Evolutionary conservation across 2,797 vertebrate species (phyloP).

Genomic region (Gallinago nigripennis): DNA sequence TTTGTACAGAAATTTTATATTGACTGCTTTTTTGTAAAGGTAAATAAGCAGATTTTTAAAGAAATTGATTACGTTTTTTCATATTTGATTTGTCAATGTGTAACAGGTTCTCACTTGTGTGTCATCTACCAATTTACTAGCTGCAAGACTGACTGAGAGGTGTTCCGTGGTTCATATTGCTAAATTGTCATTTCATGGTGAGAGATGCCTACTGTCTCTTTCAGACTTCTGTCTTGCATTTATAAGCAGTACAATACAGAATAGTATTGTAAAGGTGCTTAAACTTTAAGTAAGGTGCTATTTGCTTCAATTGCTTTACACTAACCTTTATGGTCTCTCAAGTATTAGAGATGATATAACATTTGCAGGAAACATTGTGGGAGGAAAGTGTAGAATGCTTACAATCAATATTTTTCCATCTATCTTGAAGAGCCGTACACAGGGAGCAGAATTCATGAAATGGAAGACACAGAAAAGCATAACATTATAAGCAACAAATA

Average conservation of each 20-base stretch:
- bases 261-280: neutral
- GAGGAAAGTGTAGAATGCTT: neutral
- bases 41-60: neutral
- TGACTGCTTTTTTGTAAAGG: neutral
- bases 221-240: neutral
- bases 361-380: neutral
- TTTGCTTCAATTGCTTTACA: neutral
- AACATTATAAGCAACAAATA: neutral
- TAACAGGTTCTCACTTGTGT: neutral
- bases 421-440: neutral
- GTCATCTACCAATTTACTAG: neutral
- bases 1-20: neutral
- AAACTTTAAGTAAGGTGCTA: neutral
- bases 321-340: neutral
- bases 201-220: neutral
- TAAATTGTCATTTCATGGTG: neutral
- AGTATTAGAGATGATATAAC: neutral
- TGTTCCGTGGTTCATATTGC: neutral
- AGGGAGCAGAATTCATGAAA: neutral
- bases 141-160: neutral
- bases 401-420: neutral
- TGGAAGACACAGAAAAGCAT: neutral
- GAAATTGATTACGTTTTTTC: neutral
- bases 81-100: neutral
- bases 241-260: neutral